A percentile compares a stretch with the other conserved stretches of the same genome.
These are phyloP conservation scores for Drosophila fungiperda DNA, from an alignment of 2,888 invertebrate genomes.

Conservation along the genomic window DNA sequence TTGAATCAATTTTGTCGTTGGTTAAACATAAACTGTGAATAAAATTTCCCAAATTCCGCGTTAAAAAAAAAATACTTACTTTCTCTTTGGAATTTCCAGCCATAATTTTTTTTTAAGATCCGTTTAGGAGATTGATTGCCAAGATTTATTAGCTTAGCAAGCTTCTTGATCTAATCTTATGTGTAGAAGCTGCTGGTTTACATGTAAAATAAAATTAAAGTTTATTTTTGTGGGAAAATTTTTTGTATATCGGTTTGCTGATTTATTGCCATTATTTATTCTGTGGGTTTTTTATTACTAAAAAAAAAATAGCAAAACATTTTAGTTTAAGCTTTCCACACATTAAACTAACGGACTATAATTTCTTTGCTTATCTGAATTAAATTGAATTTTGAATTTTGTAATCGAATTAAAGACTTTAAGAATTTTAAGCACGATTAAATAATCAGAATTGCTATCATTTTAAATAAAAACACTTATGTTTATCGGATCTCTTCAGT, in stretches of 20 bases:
- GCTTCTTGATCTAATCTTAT: not conserved
- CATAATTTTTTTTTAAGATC: not conserved
- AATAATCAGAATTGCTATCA: not conserved
- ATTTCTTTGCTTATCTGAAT: not conserved
- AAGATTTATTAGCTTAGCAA: not conserved
- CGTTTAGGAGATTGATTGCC: constrained; percentile 1
- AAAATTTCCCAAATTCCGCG: constrained; percentile 14
- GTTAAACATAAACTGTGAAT: constrained; percentile 13
- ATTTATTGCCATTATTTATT: not conserved
- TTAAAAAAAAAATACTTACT: constrained; percentile 9
- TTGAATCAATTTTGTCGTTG: constrained; percentile 10
- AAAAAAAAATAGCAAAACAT: not conserved
- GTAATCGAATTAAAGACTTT: not conserved
- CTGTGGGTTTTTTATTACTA: not conserved
- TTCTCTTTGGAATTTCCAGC: constrained; percentile 32
- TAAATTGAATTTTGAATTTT: not conserved
- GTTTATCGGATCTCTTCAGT: not conserved
- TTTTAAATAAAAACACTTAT: not conserved
- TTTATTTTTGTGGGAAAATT: not conserved
- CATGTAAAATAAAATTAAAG: not conserved
- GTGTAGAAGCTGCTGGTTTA: not conserved
- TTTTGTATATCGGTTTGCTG: not conserved
- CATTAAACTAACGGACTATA: too few species aligned
- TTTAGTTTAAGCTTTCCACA: not conserved
- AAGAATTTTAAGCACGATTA: not conserved